Base-by-base conservation (phyloP, 2,888 invertebrate species). In the Melolontha melolontha region DNA sequence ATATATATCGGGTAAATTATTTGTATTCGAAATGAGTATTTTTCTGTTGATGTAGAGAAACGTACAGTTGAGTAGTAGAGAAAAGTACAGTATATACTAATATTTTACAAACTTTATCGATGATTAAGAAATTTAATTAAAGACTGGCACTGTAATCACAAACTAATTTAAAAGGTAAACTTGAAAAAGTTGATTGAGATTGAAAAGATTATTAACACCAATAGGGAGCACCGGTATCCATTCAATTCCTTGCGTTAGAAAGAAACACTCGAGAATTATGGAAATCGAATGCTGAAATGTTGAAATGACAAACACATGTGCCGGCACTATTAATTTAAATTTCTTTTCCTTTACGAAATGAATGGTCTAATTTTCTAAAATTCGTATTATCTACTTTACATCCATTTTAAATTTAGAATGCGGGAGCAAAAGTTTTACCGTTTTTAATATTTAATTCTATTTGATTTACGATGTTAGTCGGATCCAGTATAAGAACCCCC, bases 361-460 rank as follows among this genome's bases (percentile, higher is more conserved):
- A 82, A 83, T 80, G 81, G 81, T 77, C 79, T 79, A 79, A 82
- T 82, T 83, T 83, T 82, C 81, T 82, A 81, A 82, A 82, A 82
- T 82, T 83, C 83, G 82, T 82, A 84, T 84, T 84, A 84, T 84
- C 82, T 84, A 82, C 83, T 83, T 83, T 84, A 83, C 82, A 84
- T 83, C 83, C 82, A 82, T 83, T 84, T 83, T 81, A 82, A 84
- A 83, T 83, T 83, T 82, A 81, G 81, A 81, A 78, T 80, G 80
- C 80, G 79, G 79, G 78, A 78, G 77, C 79, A 79, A 80, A 82
- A 81, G 75, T 81, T 81, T 79, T 79, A 82, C 80, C 82, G 82
- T 82, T 84, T 83, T 83, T 82, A 83, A 84, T 84, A 84, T 84
- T 83, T 84, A 84, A 84, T 84, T 83, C 81, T 78, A 79, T 81